phyloP scores from a whole-genome alignment of 2,113 vertebrate genomes.

The Bombycilla garrulus region DNA sequence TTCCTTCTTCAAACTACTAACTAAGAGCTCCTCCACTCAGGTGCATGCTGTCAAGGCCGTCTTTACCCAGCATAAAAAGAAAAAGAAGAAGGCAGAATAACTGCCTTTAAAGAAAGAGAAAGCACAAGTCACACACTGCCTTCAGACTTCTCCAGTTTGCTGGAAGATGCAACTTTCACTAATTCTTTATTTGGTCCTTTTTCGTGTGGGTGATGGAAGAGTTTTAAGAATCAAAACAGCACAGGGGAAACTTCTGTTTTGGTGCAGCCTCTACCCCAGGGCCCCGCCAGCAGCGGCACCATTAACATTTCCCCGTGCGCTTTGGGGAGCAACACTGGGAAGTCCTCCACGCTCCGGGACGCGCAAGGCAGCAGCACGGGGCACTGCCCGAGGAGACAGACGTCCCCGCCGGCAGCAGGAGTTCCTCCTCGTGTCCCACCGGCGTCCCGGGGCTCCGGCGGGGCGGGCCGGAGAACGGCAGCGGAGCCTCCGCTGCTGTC shows the following conservation, averaged over 20 bases:
- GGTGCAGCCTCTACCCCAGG: background rate
- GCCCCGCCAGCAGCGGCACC: fast-evolving
- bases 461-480: fast-evolving
- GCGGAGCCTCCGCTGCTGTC: too few species aligned
- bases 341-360: background rate
- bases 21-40: background rate
- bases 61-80: background rate
- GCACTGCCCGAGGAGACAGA: background rate
- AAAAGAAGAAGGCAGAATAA: background rate
- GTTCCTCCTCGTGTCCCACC: background rate
- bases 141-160: background rate
- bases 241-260: background rate
- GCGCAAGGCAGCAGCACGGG: fast-evolving
- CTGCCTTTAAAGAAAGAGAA: background rate
- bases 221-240: background rate
- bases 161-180: background rate
- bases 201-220: fast-evolving
- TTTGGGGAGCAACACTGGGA: background rate
- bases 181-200: fast-evolving
- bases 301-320: fast-evolving
- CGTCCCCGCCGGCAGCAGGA: background rate
- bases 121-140: too few species aligned
- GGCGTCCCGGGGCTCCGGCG: background rate
- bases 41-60: fast-evolving
- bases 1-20: background rate